phyloP scores from a whole-genome alignment of 2,888 invertebrate species.

The Trachelus iudaicus region DNA sequence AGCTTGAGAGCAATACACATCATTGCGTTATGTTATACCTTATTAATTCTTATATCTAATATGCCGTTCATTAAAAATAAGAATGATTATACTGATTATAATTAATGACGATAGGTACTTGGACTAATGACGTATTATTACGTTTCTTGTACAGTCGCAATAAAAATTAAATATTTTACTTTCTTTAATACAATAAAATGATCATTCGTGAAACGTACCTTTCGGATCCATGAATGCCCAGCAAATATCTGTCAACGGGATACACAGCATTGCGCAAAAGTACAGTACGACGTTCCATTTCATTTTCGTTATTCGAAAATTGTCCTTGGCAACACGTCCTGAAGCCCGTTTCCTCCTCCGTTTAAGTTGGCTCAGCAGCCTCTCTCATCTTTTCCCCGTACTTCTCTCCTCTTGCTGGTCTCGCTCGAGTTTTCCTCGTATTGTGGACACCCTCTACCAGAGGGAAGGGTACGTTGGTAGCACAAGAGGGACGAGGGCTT shows the following conservation, averaged over 20 bases:
- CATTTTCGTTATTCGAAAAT: conserved; percentile 50
- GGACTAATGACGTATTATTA: no score
- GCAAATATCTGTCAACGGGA: conserved; percentile 43
- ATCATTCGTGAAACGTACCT: conserved; percentile 36
- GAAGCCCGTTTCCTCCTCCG: conserved; percentile 8
- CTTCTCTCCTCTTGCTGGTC: conserved; percentile 25
- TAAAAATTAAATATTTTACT: background rate
- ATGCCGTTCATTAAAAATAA: no score
- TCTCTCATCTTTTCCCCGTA: conserved; percentile 34
- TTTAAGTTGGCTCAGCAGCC: background rate
- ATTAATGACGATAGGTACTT: no score
- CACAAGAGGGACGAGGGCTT: conserved; percentile 35
- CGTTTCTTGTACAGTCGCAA: no score
- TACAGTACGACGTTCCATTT: conserved; percentile 47
- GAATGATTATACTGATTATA: no score
- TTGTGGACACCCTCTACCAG: conserved; percentile 24
- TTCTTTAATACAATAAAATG: conserved; percentile 19
- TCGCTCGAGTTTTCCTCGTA: conserved; percentile 22
- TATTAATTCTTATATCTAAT: no score
- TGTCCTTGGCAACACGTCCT: conserved; percentile 20
- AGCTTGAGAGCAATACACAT: no score
- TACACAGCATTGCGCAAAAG: conserved; percentile 39
- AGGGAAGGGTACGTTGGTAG: conserved; percentile 16
- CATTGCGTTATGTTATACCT: no score
- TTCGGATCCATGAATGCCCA: conserved; percentile 47